Evolutionary conservation across 2,888 invertebrate genomes (phyloP), one percentile per base, ranked within the genome.

Genomic region (Salpingus planirostris): DNA sequence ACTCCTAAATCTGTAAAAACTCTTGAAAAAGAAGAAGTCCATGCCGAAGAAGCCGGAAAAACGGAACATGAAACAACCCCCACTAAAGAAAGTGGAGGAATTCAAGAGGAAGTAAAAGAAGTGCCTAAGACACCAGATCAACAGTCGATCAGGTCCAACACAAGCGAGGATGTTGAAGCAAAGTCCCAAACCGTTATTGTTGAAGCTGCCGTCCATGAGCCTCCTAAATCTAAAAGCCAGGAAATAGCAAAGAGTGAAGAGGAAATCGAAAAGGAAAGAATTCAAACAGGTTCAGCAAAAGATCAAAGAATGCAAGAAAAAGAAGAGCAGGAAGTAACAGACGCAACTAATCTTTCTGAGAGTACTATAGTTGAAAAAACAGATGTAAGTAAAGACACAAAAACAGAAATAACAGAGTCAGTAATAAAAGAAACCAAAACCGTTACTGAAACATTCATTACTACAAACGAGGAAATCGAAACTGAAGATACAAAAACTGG

Each of bases 161-260:
- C 62, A 2, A 64, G 62, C 42, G 62, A 63, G 36, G 62, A 62
- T 24, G 45, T 47, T 5, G 58, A 62, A 32, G 49, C 47, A 27
- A 52, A 52, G 23, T 7, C 8, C n/a, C 49, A 56, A 33, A 43
- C 56, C 12, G 38, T 62, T 3, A 33, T 62, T 3, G 64, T 63
- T 5, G 62, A 64, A 46, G 65, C 62, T 4, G 46, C 63, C 3
- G 46, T 64, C n/a, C 65, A 64, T 47, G 46, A 47, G n/a, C 62
- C 60, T 14, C 63, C 64, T 1, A 57, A 29, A 26, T 3, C 25
- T 15, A 11, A 15, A 32, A 30, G 7, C 10, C 32, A 24, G 3
- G n/a, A 10, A 4, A 11, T 11, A 23, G 23, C 4, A 18, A 18
- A 5, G 8, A 8, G 5, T 6, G 18, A 18, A 18, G 18, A 6